Evolutionary conservation across 2,797 vertebrate species (phyloP).

Genomic region (Delichon dasypus): DNA sequence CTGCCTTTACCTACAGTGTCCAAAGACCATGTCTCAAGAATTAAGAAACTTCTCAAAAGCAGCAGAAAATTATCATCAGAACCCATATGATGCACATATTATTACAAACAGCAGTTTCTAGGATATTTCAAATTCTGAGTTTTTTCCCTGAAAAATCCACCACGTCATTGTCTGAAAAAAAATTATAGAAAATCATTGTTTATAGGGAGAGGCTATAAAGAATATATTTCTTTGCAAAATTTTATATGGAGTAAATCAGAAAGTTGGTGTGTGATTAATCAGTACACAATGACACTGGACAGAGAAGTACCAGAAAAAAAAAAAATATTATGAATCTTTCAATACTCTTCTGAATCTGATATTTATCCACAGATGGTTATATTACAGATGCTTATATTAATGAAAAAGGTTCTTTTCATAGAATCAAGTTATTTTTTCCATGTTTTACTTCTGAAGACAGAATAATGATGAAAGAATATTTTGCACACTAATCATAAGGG

Average conservation of each 20-base stretch:
- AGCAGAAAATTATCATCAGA: neutral
- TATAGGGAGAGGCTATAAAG: neutral
- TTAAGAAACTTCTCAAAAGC: neutral
- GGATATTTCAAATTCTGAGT: neutral
- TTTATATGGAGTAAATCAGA: neutral
- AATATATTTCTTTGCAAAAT: neutral
- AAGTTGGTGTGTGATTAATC: neutral
- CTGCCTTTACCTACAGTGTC: neutral
- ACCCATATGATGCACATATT: neutral
- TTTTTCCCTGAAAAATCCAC: neutral
- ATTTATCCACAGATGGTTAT: neutral
- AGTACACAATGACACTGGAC: rapidly evolving
- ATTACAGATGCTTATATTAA: neutral
- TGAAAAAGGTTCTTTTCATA: neutral
- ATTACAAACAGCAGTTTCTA: neutral
- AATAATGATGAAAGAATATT: neutral
- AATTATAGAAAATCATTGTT: neutral
- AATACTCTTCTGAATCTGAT: neutral
- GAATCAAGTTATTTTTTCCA: neutral
- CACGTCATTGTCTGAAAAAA: neutral
- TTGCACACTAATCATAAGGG: neutral
- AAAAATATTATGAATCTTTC: neutral
- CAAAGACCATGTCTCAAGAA: neutral
- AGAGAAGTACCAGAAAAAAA: neutral
- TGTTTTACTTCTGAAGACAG: neutral